Percentiles rank a stretch among this genome's conserved stretches.
phyloP scores from a whole-genome alignment of 1,140 invertebrate species.

The Dolichoris vasculosae region DNA sequence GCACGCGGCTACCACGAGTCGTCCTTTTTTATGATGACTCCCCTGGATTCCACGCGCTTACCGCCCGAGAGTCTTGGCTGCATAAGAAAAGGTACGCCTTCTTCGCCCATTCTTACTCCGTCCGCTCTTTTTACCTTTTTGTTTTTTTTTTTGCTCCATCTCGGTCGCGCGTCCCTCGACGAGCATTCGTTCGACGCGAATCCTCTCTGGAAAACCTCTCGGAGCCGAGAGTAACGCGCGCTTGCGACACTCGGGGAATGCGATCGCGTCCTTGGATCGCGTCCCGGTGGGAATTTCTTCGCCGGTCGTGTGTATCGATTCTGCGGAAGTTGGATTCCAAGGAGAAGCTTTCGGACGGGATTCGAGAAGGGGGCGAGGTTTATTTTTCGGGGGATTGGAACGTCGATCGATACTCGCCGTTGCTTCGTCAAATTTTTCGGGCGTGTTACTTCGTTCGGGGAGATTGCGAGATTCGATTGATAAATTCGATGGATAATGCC shows the following conservation, averaged over 20 bases:
- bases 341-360: too few relatives aligned
- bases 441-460: too few relatives aligned
- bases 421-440: too few relatives aligned
- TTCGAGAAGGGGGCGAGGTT: too few relatives aligned
- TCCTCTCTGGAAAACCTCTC: background rate
- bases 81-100: slow-evolving; percentile 47
- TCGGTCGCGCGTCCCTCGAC: background rate
- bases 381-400: too few relatives aligned
- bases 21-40: slow-evolving; percentile 32
- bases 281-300: background rate
- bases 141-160: background rate
- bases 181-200: background rate
- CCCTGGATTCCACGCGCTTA: slow-evolving; percentile 43
- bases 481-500: too few relatives aligned
- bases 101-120: background rate
- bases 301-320: background rate
- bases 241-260: background rate
- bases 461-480: too few relatives aligned
- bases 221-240: background rate
- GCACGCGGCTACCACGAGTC: background rate
- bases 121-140: background rate
- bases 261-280: background rate
- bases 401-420: too few relatives aligned
- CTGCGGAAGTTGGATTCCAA: background rate
- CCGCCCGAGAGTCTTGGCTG: slow-evolving; percentile 49